These are phyloP conservation scores for Pseudachorutes palmiensis DNA, from an alignment of 1,140 invertebrate species.

Conservation along the genomic window DNA sequence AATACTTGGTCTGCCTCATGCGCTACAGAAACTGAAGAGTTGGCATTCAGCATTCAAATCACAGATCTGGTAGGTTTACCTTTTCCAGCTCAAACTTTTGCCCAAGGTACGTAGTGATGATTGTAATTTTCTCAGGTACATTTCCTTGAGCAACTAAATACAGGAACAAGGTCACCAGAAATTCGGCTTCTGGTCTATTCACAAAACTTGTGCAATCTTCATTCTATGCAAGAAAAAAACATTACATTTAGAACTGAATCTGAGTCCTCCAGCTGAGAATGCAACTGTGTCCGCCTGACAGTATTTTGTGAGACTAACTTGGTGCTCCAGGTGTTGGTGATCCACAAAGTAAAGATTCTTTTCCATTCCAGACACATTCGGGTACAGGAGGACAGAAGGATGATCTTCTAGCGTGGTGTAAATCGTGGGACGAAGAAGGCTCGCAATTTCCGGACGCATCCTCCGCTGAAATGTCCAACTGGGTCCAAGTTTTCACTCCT, in stretches of 20 bases:
- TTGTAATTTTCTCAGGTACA: constrained; percentile 52
- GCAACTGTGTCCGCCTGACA: neutral
- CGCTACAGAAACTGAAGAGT: constrained; percentile 17
- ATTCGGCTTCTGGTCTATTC: constrained; percentile 54
- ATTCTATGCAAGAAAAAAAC: constrained; percentile 31
- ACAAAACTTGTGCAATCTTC: constrained; percentile 47
- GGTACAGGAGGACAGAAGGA: constrained; percentile 29
- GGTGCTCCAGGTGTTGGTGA: constrained; percentile 29
- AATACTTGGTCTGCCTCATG: constrained; percentile 31
- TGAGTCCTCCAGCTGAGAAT: neutral
- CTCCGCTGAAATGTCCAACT: constrained; percentile 31
- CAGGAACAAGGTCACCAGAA: constrained; percentile 49
- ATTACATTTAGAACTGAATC: constrained; percentile 40
- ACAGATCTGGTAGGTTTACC: no score
- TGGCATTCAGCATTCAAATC: constrained; percentile 4
- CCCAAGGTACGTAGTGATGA: constrained; percentile 57
- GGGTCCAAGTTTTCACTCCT: constrained; percentile 10
- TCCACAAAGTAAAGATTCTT: constrained; percentile 38
- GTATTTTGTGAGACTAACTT: constrained; percentile 1
- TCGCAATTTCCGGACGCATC: constrained; percentile 39
- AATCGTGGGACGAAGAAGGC: constrained; percentile 34
- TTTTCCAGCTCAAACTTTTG: constrained; percentile 43
- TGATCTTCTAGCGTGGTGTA: constrained; percentile 37
- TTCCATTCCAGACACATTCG: constrained; percentile 31
- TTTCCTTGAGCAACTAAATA: constrained; percentile 56